Base-by-base conservation (phyloP, 2,888 invertebrate species). In the Metalampra italica region DNA sequence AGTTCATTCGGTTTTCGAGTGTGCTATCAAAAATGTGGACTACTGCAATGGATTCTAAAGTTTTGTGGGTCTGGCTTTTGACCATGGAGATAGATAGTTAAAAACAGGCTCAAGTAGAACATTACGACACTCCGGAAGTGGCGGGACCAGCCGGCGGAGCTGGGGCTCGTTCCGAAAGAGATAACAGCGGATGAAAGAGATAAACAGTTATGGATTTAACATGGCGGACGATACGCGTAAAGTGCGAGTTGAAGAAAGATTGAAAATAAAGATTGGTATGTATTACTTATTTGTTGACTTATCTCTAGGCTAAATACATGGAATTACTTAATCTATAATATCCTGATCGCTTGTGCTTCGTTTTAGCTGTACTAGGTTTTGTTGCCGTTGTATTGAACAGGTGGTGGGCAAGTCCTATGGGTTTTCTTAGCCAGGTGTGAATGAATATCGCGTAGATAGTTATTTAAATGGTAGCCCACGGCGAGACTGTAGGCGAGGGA, bases 251-350 rank as follows among this genome's bases (percentile, higher is more conserved):
- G 96, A 96, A 91, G 97, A 97, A 92, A 94, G 96, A 91, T 92
- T 97, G 90, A 96, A 95, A 93, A 96, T 97, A 83, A 97, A 96
- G 94, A 96, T 97, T 87, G 96, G 96, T 96, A 92, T 91, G 95
- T 93, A 84, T 71, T 71, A 64, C 68, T 73, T 71, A 61, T 40
- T 49, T 56, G 57, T 54, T 60, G 57, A 45, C 46, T 53, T 54
- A 55, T 40, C 49, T 57, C 56, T 14, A 45, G 37, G 49, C 52
- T 47, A 55, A 12, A 45, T 47, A 55, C 46, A 45, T 41, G 12
- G 43, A 43, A 47, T 39, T 9, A 15, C 7, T 7, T 3, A 9
- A 30, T 49, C 36, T 51, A 49, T 2, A 38, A 43, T 32, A 43
- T 43, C 43, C 15, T 11, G 15, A 41, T 42, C 29, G 41, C 13